phyloP scores from a whole-genome alignment of 2,888 invertebrate species.

The Tenthredo mesomela region DNA sequence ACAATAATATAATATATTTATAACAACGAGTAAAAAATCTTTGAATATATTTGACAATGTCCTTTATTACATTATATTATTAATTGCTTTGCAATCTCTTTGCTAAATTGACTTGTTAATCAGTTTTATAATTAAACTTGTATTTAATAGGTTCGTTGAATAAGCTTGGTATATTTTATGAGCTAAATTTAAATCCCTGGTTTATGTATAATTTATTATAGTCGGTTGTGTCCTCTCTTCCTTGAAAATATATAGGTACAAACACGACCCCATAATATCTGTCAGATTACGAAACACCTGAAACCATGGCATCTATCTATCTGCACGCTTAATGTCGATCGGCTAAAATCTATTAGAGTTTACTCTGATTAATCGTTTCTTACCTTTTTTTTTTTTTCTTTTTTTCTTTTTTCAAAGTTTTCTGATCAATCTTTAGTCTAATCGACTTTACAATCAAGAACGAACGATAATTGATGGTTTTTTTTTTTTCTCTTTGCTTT shows the following conservation, averaged over 20 bases:
- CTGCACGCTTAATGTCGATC: background rate
- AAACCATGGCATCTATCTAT: background rate
- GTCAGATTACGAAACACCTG: background rate
- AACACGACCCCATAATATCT: background rate
- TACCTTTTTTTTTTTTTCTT: background rate
- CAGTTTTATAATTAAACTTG: conserved; percentile 44
- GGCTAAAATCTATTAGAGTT: background rate
- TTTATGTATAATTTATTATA: conserved; percentile 33
- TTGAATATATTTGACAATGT: background rate
- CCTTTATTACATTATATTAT: conserved; percentile 5
- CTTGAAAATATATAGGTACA: background rate
- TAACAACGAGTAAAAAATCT: background rate
- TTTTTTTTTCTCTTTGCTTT: background rate
- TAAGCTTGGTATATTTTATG: conserved; percentile 37
- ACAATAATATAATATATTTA: background rate
- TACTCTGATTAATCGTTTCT: background rate
- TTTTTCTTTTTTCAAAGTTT: background rate
- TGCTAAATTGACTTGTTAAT: conserved; percentile 39
- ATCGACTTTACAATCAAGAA: background rate
- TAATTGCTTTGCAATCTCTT: conserved; percentile 11
- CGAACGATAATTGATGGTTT: background rate
- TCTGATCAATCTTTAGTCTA: background rate
- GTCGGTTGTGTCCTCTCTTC: background rate
- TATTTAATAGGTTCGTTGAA: conserved; percentile 10
- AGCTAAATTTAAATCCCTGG: conserved; percentile 36